These are phyloP conservation scores for Xenopus laevis DNA, from an alignment of 2,113 vertebrate genomes.

Conservation along the genomic window DNA sequence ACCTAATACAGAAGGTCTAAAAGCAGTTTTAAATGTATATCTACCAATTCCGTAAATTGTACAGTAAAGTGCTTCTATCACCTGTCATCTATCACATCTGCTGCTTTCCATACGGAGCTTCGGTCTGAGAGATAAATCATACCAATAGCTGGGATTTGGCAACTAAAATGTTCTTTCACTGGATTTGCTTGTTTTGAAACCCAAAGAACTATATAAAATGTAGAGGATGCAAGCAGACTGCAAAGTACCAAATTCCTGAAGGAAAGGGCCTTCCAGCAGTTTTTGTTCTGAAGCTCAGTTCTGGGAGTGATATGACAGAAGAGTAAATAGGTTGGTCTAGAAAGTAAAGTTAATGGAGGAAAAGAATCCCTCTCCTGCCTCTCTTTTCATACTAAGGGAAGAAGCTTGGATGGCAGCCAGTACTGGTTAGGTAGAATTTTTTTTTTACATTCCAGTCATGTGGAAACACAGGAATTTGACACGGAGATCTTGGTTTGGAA, in stretches of 20 bases:
- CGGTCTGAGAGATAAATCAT: too few relatives aligned
- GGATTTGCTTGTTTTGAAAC: too few relatives aligned
- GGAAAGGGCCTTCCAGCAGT: background rate
- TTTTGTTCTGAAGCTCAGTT: background rate
- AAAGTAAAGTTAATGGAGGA: background rate
- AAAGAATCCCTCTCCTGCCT: background rate
- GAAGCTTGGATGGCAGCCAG: constrained; percentile 26
- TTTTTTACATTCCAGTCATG: constrained; percentile 43
- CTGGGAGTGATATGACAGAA: background rate
- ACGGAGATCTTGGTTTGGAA: constrained; percentile 41
- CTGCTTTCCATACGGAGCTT: too few relatives aligned
- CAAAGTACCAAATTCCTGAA: background rate
- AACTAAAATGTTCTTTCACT: too few relatives aligned
- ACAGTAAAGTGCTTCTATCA: too few relatives aligned
- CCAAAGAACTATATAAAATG: too few relatives aligned
- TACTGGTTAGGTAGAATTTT: constrained; percentile 27
- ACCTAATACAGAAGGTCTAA: too few relatives aligned
- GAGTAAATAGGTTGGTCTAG: background rate
- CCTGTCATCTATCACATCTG: too few relatives aligned
- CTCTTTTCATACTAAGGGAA: constrained; percentile 14
- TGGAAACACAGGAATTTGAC: constrained; percentile 46
- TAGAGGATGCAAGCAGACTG: too few relatives aligned
- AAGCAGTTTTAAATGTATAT: too few relatives aligned
- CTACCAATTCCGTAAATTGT: too few relatives aligned
- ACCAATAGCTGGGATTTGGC: too few relatives aligned